phyloP scores from a whole-genome alignment of 2,797 vertebrate species.

The Anableps anableps region DNA sequence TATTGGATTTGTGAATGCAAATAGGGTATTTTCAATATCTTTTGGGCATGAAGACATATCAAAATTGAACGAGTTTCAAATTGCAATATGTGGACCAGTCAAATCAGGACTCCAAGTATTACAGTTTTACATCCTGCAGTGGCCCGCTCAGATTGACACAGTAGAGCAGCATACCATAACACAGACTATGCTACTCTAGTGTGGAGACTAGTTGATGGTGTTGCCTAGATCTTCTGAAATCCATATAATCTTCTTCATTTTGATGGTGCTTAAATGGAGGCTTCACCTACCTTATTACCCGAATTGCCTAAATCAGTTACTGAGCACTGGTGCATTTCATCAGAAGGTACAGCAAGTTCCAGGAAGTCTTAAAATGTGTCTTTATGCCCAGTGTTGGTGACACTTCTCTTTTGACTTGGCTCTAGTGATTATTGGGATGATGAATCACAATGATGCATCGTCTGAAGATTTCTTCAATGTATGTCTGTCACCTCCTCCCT shows the following conservation, averaged over 20 bases:
- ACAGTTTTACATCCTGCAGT: background rate
- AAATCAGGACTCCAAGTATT: background rate
- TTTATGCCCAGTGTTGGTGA: background rate
- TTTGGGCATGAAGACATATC: background rate
- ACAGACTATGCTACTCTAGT: background rate
- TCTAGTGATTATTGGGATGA: background rate
- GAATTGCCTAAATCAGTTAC: background rate
- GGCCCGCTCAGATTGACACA: background rate
- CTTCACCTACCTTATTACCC: background rate
- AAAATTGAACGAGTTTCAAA: background rate
- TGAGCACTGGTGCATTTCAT: background rate
- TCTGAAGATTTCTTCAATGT: slow-evolving; percentile 19
- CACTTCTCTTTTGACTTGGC: background rate
- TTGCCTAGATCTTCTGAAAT: background rate
- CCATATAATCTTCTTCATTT: background rate
- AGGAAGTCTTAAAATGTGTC: background rate
- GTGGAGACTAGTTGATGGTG: background rate
- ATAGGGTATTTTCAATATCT: background rate
- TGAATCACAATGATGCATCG: background rate
- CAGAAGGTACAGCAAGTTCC: background rate
- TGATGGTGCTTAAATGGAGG: background rate
- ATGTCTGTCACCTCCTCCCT: slow-evolving; percentile 50
- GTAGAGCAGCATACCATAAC: background rate
- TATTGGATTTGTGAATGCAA: background rate
- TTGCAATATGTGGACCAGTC: background rate